Base-by-base conservation (phyloP, 2,888 invertebrate species). In the Rhorus exstirpatorius region DNA sequence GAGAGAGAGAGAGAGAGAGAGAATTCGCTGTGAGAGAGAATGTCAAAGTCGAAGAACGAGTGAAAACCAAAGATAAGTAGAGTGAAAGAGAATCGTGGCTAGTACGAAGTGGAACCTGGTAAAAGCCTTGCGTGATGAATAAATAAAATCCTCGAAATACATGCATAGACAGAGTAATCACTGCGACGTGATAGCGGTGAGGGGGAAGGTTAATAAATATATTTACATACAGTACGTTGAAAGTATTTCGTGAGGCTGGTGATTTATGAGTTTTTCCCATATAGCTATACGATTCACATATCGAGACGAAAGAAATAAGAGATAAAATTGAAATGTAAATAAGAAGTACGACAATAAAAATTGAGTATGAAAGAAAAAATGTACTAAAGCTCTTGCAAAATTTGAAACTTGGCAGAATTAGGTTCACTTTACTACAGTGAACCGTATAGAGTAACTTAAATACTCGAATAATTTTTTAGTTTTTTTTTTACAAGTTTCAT, bases 71-170 rank as follows among this genome's bases (percentile, higher is more conserved):
- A 58, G 61, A 10, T 53, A 74, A 21, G 19, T 38, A 46, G 31
- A 75, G 26, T 19, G 60, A 74, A 65, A 74, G 61, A 78, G 68
- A 75, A 74, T 83, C 51, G 80, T 55, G 49, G 71, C 26, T 46
- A 35, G 68, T 67, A 67, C 51, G 44, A 65, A 71, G 19, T 19
- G 8, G 44, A n/a, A 78, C 31, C 74, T 63, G 63, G 74, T 55
- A 78, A 58, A 65, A 81, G 63, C 49, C 68, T 81, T 74, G 78
- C 78, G 74, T 68, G 77, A 81, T 78, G 81, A 78, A 81, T 74
- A 81, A 81, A 81, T 81, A 78, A 81, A 78, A 49, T 41, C 35
- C 67, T 51, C 44, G 44, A 44, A 51, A 24, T 51, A 63, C 58
- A 63, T 65, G 68, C 51, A 68, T 41, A 67, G 1, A 12, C 10